phyloP scores from a whole-genome alignment of 2,888 invertebrate genomes.

The Acanthosoma haemorrhoidale region DNA sequence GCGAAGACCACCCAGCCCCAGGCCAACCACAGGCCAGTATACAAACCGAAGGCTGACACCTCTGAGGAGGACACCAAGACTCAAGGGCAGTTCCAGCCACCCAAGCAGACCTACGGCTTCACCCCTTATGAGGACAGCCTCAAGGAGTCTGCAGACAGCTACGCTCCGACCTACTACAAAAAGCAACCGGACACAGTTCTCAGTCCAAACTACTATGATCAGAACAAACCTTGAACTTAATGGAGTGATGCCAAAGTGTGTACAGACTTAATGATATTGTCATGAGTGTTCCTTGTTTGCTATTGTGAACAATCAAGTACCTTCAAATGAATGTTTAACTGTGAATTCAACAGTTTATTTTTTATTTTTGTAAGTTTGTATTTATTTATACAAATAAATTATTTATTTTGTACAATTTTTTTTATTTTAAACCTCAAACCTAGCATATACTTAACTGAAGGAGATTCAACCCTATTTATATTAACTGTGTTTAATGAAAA shows the following conservation, averaged over 20 bases:
- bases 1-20: neutral
- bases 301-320: neutral
- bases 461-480: too few species aligned
- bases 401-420: neutral
- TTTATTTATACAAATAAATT: constrained; percentile 4
- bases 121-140: constrained; percentile 37
- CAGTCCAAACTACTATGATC: constrained; percentile 35
- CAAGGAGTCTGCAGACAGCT: constrained; percentile 15
- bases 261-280: neutral
- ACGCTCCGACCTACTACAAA: constrained; percentile 25
- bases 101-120: constrained; percentile 41
- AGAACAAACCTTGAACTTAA: constrained; percentile 21
- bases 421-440: too few species aligned
- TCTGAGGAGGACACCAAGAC: neutral
- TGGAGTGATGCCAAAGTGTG: neutral
- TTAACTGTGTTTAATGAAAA: too few species aligned
- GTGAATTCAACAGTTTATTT: neutral
- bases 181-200: constrained; percentile 17
- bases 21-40: constrained; percentile 32
- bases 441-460: too few species aligned
- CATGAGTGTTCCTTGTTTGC: neutral
- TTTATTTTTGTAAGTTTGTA: neutral
- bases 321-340: neutral
- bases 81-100: constrained; percentile 37
- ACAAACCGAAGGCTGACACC: constrained; percentile 25